Evolutionary conservation across 2,888 invertebrate genomes (phyloP), one percentile per base, ranked within the genome.

Genomic region (Sisyra nigra): DNA sequence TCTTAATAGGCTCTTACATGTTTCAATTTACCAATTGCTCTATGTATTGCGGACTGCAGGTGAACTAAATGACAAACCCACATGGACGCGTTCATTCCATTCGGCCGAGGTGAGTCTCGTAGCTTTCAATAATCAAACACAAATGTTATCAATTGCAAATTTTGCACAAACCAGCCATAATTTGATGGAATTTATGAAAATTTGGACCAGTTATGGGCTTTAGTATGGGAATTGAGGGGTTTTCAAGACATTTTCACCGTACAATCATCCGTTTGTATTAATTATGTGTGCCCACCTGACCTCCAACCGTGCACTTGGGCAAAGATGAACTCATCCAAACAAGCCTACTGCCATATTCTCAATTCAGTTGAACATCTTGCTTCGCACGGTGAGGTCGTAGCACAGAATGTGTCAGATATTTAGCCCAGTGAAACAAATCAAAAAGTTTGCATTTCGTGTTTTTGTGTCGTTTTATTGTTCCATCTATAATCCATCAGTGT

Each of bases 361-460:
- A 29, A 32, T 43, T 43, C 43, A 43, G 43, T 43, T 38, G 35
- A 43, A 35, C 38, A 33, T 43, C 33, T 43, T 43, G 29, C 43
- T 31, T 54, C 56, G 60, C 55, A 53, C 54, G 52, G 57, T 55
- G 54, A 57, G 57, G 62, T 62, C 58, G 55, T 55, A 38, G 31
- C 52, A 57, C 62, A 64, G 59, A 62, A 64, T 64, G 64, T 62
- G 58, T 63, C 61, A 62, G 53, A 61, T 56, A 61, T 43, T 43
- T 43, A 37, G 34, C 31, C 30, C 37, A 31, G 31, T 43, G 31
- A 38, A 38, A 19, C 19, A 37, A 15, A 17, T 31, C 8, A 43
- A 38, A 34, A 38, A 17, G 17, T 14, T 32, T n/a, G 18, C 19
- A 35, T n/a, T 38, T 43, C 18, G 31, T 43, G 38, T 31, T 30